phyloP scores from a whole-genome alignment of 2,113 vertebrate genomes.

The Egretta garzetta region DNA sequence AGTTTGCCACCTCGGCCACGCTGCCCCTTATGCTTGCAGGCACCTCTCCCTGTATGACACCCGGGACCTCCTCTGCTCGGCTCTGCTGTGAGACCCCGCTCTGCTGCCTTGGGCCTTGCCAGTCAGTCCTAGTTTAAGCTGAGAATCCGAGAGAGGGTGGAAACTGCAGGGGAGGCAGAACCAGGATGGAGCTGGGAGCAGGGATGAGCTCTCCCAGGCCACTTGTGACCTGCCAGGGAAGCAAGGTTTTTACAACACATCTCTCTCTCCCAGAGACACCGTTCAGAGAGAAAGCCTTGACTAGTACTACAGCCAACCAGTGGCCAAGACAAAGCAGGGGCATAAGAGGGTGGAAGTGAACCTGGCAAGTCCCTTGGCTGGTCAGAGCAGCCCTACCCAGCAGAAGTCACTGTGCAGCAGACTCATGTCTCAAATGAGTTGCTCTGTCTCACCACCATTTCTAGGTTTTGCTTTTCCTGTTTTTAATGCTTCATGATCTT shows the following conservation, averaged over 20 bases:
- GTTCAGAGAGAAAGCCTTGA: not conserved
- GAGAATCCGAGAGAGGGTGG: not conserved
- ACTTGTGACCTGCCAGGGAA: not conserved
- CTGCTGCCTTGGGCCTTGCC: not conserved
- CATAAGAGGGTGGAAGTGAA: not conserved
- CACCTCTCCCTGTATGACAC: not conserved
- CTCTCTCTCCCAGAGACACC: not conserved
- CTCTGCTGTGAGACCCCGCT: accelerated
- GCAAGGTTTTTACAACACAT: not conserved
- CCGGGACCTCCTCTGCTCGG: accelerated
- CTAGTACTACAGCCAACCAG: not conserved
- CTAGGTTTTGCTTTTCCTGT: not conserved
- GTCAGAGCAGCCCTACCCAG: not conserved
- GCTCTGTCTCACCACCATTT: not conserved
- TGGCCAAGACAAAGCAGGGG: not conserved
- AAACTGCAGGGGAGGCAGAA: not conserved
- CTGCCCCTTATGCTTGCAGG: not conserved
- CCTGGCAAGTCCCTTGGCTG: not conserved
- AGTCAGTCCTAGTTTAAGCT: not conserved
- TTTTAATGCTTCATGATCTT: not conserved
- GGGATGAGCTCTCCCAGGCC: not conserved
- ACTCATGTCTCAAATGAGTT: not conserved
- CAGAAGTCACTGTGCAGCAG: not conserved
- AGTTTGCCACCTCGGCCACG: not conserved
- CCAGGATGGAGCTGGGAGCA: not conserved